Base-by-base conservation (phyloP, 2,888 invertebrate genomes). In the Lymantria dispar region DNA sequence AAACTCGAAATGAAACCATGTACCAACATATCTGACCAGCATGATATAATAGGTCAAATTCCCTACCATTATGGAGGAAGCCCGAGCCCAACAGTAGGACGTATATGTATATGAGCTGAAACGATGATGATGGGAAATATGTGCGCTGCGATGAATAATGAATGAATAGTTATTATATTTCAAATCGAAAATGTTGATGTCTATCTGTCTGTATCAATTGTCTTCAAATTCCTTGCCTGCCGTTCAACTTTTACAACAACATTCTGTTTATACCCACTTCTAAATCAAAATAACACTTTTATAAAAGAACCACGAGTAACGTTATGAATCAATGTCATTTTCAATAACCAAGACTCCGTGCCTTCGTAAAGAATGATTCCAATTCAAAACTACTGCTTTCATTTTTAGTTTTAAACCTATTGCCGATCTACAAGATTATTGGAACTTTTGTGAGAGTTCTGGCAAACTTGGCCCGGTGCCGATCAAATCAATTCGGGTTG, bases 401-500 rank as follows among this genome's bases (percentile, higher is more conserved):
- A 75, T 77, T 74, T 81, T 76, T 72, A 78, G 79, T 80, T n/a
- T n/a, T 80, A 81, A 80, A 86, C 76, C 80, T 83, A 85, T 86
- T 83, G 81, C 78, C 68, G 72, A 78, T 72, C 80, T 79, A 58
- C 78, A 76, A 80, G 74, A 82, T 83, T 75, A 76, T 69, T 72
- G 65, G 54, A 84, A 87, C 76, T 86, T 84, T 74, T 63, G 64
- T 68, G 50, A 76, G 33, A 85, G 74, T 82, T 84, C 61, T 64
- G 61, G 59, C 62, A 75, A 81, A 79, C 76, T 81, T 70, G 67
- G 73, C 72, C 72, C 62, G 79, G 78, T 82, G 81, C 78, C 76
- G 83, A 85, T 83, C 81, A 79, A 85, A 84, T 87, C 87, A 83
- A 85, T 85, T 85, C 78, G 63, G 78, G 78, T 84, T 79, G 67